These are phyloP conservation scores for Pyrgilauda ruficollis DNA, from an alignment of 2,113 vertebrate genomes.

Conservation along the genomic window DNA sequence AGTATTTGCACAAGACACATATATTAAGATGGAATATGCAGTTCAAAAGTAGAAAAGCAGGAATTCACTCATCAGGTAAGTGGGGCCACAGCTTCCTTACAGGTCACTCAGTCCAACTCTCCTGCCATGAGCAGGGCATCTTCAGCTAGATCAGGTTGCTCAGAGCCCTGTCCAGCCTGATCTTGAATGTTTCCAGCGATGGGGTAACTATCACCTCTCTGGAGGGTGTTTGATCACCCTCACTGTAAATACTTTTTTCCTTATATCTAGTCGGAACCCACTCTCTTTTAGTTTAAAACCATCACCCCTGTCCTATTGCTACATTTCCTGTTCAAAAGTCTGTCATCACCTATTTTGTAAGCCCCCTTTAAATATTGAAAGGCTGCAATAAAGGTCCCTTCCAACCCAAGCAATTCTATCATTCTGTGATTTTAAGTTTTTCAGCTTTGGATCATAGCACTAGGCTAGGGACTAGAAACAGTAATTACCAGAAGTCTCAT, in stretches of 20 bases:
- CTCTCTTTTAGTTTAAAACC: background rate
- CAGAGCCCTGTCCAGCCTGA: background rate
- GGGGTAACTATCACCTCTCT: background rate
- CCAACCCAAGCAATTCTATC: background rate
- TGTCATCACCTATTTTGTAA: background rate
- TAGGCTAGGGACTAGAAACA: background rate
- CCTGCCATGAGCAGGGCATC: background rate
- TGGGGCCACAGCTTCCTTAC: background rate
- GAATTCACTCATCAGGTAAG: background rate
- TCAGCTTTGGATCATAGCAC: background rate
- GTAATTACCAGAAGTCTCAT: background rate
- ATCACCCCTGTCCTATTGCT: background rate
- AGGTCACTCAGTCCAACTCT: too few species aligned
- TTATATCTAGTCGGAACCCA: background rate
- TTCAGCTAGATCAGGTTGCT: background rate
- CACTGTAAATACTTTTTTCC: background rate
- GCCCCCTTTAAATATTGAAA: background rate
- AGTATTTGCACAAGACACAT: background rate
- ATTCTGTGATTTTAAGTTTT: background rate
- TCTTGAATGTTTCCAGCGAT: background rate
- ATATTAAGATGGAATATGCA: background rate
- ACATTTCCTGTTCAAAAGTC: background rate
- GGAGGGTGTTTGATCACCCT: background rate
- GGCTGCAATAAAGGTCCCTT: background rate
- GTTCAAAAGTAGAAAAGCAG: background rate